Base-by-base conservation (phyloP, 2,797 vertebrate species). In the Tamandua tetradactyla region DNA sequence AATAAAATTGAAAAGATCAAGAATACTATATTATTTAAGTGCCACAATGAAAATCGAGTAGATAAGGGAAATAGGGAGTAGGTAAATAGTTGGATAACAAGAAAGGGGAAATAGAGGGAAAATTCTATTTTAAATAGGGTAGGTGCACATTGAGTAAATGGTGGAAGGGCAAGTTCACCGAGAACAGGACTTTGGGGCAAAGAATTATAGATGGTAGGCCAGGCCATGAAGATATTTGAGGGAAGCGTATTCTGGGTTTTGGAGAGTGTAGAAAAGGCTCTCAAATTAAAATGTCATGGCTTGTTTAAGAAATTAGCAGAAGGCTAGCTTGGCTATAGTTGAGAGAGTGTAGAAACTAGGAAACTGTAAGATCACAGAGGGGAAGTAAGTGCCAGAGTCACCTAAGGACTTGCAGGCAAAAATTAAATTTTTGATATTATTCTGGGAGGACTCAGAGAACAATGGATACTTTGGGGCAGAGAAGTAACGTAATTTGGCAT, bases 91-190 rank as follows among this genome's bases (percentile, higher is more conserved):
- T 55, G 55, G 18, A 17, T 52, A 52, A 52, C 17, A 52, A 52
- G 27, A 42, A 44, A 76, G 37, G 37, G 47, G 62, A 80, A 57
- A 57, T 35, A 27, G 30, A 30, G 25, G 30, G 17, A 57, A 68
- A 14, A 49, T 76, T 68, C 69, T 20, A n/a, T 44, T 62, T n/a
- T 37, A 27, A 75, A 42, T 9, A 42, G 32, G 17, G 35, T 64
- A 30, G 55, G 1, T 4, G 18, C 40, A 25, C 1, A n/a, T n/a
- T 49, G 42, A 32, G 5, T 25, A n/a, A 37, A 2, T n/a, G 11
- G 68, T 23, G 9, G 44, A 57, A 80, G 27, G 12, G n/a, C 42
- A 69, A 7, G 1, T 5, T 64, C 23, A n/a, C 8, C 30, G 40
- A 69, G 49, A 61, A 76, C 79, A 72, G 25, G 17, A 37, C 23